Conservation (phyloP, 2,888 invertebrate species). For the Nemurella pictetii region DNA sequence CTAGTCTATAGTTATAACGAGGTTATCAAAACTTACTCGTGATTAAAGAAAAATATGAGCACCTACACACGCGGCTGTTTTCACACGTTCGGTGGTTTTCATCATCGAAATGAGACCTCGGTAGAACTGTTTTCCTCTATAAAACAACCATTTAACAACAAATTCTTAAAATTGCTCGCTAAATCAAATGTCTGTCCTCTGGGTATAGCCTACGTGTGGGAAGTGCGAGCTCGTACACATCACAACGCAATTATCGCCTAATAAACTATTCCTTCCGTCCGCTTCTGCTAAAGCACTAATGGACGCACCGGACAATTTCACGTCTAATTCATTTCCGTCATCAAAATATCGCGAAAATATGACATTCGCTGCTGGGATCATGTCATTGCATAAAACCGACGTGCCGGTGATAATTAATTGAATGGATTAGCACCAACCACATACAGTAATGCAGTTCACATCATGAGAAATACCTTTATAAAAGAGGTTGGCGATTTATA, state of each 20-base stretch:
- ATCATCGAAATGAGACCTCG: not conserved
- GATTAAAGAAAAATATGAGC: not conserved
- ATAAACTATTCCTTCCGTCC: not conserved
- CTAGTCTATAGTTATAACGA: not conserved
- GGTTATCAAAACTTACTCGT: not conserved
- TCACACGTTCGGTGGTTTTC: not conserved
- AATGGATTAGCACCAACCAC: not conserved
- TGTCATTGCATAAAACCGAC: not conserved
- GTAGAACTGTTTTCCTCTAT: not conserved
- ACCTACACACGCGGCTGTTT: not conserved
- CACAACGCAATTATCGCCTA: not conserved
- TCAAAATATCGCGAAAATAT: not conserved
- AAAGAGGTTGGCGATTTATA: not conserved
- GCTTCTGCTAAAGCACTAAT: not conserved
- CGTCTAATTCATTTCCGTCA: not conserved
- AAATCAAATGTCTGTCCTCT: not conserved
- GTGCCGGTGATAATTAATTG: not conserved
- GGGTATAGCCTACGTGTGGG: too few species aligned
- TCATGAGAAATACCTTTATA: not conserved
- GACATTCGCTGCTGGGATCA: not conserved
- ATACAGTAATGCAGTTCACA: not conserved
- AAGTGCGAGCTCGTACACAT: too few species aligned
- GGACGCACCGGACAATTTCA: not conserved
- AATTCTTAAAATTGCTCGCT: not conserved
- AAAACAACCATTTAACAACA: not conserved